Conservation (phyloP, 2,113 vertebrate species). For the Tor tambroides region DNA sequence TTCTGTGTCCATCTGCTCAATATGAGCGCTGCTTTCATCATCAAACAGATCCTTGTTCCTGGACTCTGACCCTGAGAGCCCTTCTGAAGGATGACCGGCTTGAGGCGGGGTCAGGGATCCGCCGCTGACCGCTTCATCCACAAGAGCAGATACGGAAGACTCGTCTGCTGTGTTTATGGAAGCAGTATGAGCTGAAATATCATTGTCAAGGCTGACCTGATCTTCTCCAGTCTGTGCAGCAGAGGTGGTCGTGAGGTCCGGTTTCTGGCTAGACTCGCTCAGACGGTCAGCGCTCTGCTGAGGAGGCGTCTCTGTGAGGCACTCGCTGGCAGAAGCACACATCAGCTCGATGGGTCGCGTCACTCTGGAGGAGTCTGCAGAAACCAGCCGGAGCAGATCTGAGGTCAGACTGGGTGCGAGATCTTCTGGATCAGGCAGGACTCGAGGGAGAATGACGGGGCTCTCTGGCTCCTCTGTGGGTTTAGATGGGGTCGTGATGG, state of each 20-base stretch:
- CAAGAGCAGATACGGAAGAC: conserved; percentile 54
- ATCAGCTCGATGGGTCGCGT: conserved; percentile 54
- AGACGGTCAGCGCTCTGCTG: background rate
- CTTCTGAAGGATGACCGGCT: background rate
- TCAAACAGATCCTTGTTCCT: conserved; percentile 18
- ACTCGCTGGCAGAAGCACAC: conserved; percentile 55
- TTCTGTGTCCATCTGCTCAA: conserved; percentile 84
- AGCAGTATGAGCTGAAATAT: background rate
- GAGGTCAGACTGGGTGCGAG: conserved; percentile 89
- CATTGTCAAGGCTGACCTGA: background rate
- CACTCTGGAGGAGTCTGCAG: conserved; percentile 63
- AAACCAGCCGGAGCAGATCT: conserved; percentile 69
- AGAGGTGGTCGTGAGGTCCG: conserved; percentile 40
- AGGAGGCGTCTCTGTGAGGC: background rate
- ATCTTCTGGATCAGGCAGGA: conserved; percentile 61
- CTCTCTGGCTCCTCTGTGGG: background rate
- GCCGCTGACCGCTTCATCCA: conserved; percentile 51
- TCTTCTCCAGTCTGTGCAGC: background rate
- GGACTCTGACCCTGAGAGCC: background rate
- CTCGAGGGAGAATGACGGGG: conserved; percentile 57
- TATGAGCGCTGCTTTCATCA: background rate
- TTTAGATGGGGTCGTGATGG: background rate
- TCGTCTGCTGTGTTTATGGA: conserved; percentile 37
- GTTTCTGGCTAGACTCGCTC: background rate
- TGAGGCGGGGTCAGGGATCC: background rate